Base-by-base conservation (phyloP, 92 coral and sea anemone genomes). In the Desmophyllum pertusum region DNA sequence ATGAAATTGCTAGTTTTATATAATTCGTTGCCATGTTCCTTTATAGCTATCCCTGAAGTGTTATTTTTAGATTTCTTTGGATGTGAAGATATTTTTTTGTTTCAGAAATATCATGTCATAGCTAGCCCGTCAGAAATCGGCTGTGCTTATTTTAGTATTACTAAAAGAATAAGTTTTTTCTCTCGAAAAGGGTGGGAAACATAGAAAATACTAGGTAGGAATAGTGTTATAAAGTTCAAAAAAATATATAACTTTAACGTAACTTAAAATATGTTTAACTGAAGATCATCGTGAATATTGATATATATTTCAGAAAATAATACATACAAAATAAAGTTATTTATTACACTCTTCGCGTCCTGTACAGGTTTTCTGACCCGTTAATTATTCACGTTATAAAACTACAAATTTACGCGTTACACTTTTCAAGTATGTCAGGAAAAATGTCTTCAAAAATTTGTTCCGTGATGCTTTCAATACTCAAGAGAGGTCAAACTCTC, bases 1-100 rank as follows among this genome's bases (percentile, higher is more conserved):
- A 27, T 59, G 65, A 59, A 59, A 59, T 59, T 48, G 15, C 65
- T 59, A 59, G 65, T 59, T 59, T 59, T 59, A 59, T n/a, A n/a
- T 27, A 25, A 59, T 55, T 33, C 65, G 2, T n/a, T 6, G n/a
- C 23, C 9, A 5, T 6, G 15, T 46, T 6, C 8, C 18, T 55
- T 55, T 55, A 23, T 55, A 55, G 29, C 11, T 55, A 17, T 55
- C 23, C 65, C 65, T 9, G 30, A 59, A 25, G 65, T 1, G 65
- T 25, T 59, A 59, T 59, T 59, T 46, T 27, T 27, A 59, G 4
- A 59, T 59, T 59, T 59, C 25, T 17, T 59, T 59, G 19, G 61
- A 53, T 18, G 63, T 23, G 10, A 57, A n/a, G 63, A 18, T 57
- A 55, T 55, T 55, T 3, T 48, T 25, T 59, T 59, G 13, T 3